Evolutionary conservation across 2,888 invertebrate genomes (phyloP), one percentile per base, ranked within the genome.

Genomic region (Amiota mariae): DNA sequence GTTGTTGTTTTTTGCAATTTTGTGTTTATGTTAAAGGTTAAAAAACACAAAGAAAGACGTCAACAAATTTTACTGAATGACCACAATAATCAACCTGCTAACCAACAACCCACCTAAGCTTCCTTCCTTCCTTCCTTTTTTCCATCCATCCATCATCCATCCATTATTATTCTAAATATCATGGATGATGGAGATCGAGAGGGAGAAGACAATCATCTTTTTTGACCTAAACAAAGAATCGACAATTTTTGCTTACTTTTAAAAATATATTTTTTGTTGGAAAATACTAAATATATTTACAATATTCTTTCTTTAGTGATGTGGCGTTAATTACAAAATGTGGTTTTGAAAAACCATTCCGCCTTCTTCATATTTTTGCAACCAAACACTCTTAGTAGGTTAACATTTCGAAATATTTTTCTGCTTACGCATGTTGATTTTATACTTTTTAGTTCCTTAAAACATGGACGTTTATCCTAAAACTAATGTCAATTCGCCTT

Each of bases 361-460:
- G 24, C 24, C 1, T n/a, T n/a, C n/a, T n/a, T n/a, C n/a, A n/a
- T n/a, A 24, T 24, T 3, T 24, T 24, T 36, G 4, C 36, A 36
- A 2, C 8, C 8, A 36, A n/a, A n/a, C n/a, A 36, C 36, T 36
- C 3, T 6, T 6, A 36, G 36, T 36, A 36, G 24, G 63, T 63
- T 24, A 12, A 13, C 13, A 46, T 54, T 54, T 12, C n/a, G 0
- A 63, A 63, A 36, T 10, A 63, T 63, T 12, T 63, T 68, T 51
- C 15, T 68, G 67, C 67, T 54, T 68, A 68, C 67, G 67, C 67
- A 68, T 68, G 67, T 54, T 48, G 15, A 48, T 66, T n/a, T 66
- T 15, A 18, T 66, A 59, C 8, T 68, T 51, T 51, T 68, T 46
- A 46, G 13, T 64, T 46, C 12, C n/a, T 64, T 12, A 9, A n/a